Percentiles rank a stretch among this genome's conserved stretches.
Conservation (phyloP, 2,113 vertebrate species). For the Ginglymostoma cirratum region DNA sequence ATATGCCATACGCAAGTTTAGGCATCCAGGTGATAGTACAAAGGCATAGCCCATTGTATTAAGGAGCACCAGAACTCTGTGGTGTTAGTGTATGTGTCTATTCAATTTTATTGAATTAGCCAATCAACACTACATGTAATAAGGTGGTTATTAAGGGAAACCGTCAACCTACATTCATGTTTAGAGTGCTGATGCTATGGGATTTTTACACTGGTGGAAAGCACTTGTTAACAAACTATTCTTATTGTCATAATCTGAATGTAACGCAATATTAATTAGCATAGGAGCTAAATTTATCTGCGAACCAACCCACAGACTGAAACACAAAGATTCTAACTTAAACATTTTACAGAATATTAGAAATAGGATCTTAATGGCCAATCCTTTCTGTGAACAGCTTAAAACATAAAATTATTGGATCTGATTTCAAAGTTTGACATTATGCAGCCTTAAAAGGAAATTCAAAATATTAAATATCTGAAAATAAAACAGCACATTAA, state of each 20-base stretch:
- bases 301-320: background rate
- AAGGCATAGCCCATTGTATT: background rate
- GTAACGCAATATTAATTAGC: background rate
- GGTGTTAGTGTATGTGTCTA: background rate
- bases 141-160: background rate
- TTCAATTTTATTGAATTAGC: background rate
- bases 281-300: background rate
- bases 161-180: background rate
- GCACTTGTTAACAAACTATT: background rate
- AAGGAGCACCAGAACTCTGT: background rate
- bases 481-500: background rate
- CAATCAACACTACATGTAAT: background rate
- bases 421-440: background rate
- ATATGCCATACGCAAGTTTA: background rate
- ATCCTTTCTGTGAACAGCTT: background rate
- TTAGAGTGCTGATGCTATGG: background rate
- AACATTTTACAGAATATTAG: background rate
- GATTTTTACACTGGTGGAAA: background rate
- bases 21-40: background rate
- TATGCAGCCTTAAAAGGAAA: background rate
- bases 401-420: background rate
- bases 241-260: background rate
- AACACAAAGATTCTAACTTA: background rate
- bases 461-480: background rate
- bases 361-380: background rate